These are phyloP conservation scores for Lethenteron camtschaticum DNA, from an alignment of 2,113 vertebrate genomes.

Conservation along the genomic window DNA sequence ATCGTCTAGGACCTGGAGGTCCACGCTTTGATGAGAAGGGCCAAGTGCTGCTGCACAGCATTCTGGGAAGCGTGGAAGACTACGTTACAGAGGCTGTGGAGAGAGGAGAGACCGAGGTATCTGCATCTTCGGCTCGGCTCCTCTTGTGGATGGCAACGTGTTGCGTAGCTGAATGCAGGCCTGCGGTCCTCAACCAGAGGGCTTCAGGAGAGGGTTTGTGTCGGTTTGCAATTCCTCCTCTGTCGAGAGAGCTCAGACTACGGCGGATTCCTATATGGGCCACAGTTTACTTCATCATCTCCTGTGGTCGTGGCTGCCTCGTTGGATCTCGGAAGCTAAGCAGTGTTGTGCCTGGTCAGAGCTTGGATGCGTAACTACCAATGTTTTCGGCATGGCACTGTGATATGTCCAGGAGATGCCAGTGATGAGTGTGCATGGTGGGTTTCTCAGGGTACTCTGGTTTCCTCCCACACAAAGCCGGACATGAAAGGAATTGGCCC, in stretches of 20 bases:
- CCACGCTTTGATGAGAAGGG: constrained; percentile 19
- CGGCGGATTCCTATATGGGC: neutral
- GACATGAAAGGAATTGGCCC: too few relatives aligned
- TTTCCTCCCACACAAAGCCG: too few relatives aligned
- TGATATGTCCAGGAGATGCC: too few relatives aligned
- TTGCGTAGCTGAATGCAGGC: neutral
- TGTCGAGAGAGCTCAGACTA: neutral
- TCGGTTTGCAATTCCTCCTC: neutral
- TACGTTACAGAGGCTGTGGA: constrained; percentile 37
- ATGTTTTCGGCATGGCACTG: too few relatives aligned
- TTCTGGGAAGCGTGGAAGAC: constrained; percentile 53
- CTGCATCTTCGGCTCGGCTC: neutral
- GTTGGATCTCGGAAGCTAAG: too few relatives aligned
- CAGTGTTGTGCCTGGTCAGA: too few relatives aligned
- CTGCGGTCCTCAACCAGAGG: neutral
- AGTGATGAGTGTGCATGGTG: too few relatives aligned
- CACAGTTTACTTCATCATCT: neutral
- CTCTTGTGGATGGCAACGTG: neutral
- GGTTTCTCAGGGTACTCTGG: too few relatives aligned
- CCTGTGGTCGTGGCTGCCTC: neutral
- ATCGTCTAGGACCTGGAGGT: constrained; percentile 19
- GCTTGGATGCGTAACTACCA: too few relatives aligned
- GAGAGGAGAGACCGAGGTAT: constrained; percentile 36
- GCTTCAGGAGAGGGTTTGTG: neutral
- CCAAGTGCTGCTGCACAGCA: constrained; percentile 48